Evolutionary conservation across 2,113 vertebrate species (phyloP).

Genomic region (Nothoprocta perdicaria): DNA sequence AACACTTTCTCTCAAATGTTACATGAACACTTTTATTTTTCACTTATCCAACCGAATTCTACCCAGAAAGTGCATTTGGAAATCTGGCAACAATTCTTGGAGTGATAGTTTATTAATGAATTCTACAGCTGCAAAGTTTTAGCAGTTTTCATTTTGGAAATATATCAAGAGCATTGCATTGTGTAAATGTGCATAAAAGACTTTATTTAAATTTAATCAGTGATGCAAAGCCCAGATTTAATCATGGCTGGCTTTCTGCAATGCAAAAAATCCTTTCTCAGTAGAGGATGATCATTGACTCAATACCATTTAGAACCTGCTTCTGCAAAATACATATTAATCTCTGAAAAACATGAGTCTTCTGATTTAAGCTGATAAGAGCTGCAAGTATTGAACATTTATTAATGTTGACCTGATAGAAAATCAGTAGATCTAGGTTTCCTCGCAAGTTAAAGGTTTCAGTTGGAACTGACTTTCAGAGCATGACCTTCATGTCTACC

Average conservation of each 20-base stretch:
- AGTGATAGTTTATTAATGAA: constrained; percentile 14
- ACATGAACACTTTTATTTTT: neutral
- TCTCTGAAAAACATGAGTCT: neutral
- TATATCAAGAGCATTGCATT: constrained; percentile 3
- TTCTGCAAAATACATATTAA: neutral
- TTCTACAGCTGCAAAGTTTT: constrained; percentile 44
- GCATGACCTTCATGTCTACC: neutral
- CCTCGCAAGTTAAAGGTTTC: neutral
- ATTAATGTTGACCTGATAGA: neutral
- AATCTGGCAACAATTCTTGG: constrained; percentile 5
- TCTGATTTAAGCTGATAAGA: neutral
- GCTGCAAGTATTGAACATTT: neutral
- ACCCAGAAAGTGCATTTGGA: neutral
- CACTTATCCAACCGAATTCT: neutral
- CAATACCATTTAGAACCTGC: neutral
- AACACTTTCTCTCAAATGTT: neutral
- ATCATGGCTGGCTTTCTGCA: neutral
- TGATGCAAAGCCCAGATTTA: neutral
- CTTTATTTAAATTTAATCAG: constrained; percentile 8
- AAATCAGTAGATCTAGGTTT: neutral
- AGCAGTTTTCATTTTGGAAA: constrained; percentile 16
- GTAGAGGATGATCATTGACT: neutral
- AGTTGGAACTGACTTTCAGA: neutral
- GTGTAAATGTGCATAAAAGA: constrained; percentile 13
- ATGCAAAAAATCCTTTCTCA: neutral